A percentile compares a stretch with the other conserved stretches of the same genome.
Evolutionary conservation across 23 tunicate genomes (phyloP).

Genomic region (Trididemnum miniatum): DNA sequence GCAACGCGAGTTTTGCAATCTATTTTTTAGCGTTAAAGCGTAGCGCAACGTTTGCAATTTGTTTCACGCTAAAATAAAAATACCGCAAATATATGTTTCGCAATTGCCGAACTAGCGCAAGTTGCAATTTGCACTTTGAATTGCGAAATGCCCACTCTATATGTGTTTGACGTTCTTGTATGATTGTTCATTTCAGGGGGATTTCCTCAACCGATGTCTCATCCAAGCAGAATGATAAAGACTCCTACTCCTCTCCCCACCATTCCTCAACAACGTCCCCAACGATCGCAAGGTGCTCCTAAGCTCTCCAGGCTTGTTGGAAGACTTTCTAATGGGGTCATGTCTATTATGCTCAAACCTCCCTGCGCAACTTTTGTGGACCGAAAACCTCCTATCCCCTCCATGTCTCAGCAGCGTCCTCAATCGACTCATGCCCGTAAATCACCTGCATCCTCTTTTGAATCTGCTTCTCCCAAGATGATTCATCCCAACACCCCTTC

Average conservation of each 20-base stretch:
- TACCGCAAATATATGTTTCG: too few species aligned
- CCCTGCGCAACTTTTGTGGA: conserved; percentile 30
- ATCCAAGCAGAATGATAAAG: neutral
- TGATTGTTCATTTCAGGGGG: conserved; percentile 26
- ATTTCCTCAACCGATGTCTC: neutral
- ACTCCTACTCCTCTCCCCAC: conserved; percentile 39
- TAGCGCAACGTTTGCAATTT: too few species aligned
- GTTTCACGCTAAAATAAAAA: too few species aligned
- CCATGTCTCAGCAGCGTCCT: conserved; percentile 12
- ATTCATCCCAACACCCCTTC: conserved; percentile 56
- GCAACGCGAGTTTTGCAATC: too few species aligned
- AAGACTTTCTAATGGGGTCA: conserved; percentile 43
- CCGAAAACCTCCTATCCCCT: neutral
- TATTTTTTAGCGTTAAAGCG: too few species aligned
- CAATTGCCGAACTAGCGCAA: too few species aligned
- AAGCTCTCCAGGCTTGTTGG: conserved; percentile 11
- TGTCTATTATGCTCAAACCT: conserved; percentile 64
- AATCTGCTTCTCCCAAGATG: conserved; percentile 55
- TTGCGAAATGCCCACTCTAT: too few species aligned
- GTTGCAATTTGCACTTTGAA: too few species aligned
- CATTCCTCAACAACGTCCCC: conserved; percentile 20
- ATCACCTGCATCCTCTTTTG: conserved; percentile 75
- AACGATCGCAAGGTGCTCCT: neutral
- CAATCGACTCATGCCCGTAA: conserved; percentile 47
- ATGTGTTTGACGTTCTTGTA: too few species aligned